Evolutionary conservation across 1,140 invertebrate genomes (phyloP).

Genomic region (Conus ventricosus): DNA sequence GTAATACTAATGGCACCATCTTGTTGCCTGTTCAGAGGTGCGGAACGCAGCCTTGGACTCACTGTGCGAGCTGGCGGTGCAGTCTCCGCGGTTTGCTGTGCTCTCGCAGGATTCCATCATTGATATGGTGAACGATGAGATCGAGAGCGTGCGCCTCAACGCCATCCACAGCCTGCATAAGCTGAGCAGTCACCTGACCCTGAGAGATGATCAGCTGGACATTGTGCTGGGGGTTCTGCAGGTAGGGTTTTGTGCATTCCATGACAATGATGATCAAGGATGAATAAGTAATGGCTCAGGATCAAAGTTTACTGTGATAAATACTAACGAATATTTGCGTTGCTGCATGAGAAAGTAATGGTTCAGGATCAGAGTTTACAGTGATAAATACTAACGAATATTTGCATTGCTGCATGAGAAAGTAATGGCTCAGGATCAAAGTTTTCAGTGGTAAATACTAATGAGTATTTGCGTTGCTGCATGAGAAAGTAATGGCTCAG

Average conservation of each 20-base stretch:
- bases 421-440: no score
- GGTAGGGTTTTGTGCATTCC: conserved; percentile 74
- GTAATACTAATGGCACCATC: no score
- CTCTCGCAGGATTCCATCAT: conserved; percentile 90
- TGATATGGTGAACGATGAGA: conserved; percentile 99
- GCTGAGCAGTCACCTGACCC: conserved; percentile 90
- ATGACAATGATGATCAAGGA: not conserved
- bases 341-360: no score
- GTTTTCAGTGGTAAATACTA: no score
- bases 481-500: no score
- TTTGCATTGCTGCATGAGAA: no score
- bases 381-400: no score
- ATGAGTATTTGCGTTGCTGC: no score
- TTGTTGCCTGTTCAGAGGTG: conserved; percentile 82
- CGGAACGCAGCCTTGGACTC: conserved; percentile 95
- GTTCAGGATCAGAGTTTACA: no score
- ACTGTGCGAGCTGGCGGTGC: conserved; percentile 90
- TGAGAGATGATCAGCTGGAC: conserved; percentile 96
- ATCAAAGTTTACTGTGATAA: no score
- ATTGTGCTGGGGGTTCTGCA: conserved; percentile 94
- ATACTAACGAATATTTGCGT: no score
- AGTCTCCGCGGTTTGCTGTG: conserved; percentile 88
- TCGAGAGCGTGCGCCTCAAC: conserved; percentile 94
- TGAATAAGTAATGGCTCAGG: no score
- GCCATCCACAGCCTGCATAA: conserved; percentile 94